These are phyloP conservation scores for Lagria hirta DNA, from an alignment of 2,888 invertebrate species.

Conservation along the genomic window DNA sequence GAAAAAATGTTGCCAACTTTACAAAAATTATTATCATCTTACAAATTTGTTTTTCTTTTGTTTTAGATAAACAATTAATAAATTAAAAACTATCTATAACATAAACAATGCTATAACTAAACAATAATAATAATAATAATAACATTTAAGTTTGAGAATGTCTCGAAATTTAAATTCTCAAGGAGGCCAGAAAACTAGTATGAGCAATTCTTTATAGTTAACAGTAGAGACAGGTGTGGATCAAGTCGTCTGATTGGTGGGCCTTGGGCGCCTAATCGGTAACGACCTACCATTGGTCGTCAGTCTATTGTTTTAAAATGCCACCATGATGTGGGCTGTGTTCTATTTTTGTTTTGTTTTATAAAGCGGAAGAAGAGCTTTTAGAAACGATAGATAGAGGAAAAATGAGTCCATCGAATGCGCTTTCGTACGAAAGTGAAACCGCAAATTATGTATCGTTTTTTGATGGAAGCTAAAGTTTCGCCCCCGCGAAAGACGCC, in stretches of 20 bases:
- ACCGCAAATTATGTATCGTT: slow-evolving; percentile 9
- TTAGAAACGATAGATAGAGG: not conserved
- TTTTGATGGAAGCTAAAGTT: slow-evolving; percentile 25
- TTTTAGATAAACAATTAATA: no score
- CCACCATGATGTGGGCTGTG: slow-evolving; percentile 49
- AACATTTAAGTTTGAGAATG: no score
- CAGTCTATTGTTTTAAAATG: slow-evolving; percentile 46
- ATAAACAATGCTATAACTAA: no score
- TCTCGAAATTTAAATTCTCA: no score
- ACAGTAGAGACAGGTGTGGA: slow-evolving; percentile 45
- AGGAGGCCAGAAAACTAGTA: no score
- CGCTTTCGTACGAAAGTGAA: slow-evolving; percentile 13
- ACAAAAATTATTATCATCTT: no score
- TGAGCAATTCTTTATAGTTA: no score
- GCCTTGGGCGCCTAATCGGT: slow-evolving; percentile 41
- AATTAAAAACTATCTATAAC: no score
- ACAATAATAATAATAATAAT: no score
- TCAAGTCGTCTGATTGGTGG: slow-evolving; percentile 45
- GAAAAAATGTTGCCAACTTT: no score
- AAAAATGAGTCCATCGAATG: not conserved
- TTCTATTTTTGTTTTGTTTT: slow-evolving; percentile 13
- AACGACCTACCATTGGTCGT: slow-evolving; percentile 43
- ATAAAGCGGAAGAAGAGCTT: not conserved
- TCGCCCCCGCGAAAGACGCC: slow-evolving; percentile 40
- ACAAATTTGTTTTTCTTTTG: no score